Percentiles rank a stretch among this genome's conserved stretches.
Evolutionary conservation across 1,140 invertebrate genomes (phyloP).

Genomic region (Diploscapter pachys): DNA sequence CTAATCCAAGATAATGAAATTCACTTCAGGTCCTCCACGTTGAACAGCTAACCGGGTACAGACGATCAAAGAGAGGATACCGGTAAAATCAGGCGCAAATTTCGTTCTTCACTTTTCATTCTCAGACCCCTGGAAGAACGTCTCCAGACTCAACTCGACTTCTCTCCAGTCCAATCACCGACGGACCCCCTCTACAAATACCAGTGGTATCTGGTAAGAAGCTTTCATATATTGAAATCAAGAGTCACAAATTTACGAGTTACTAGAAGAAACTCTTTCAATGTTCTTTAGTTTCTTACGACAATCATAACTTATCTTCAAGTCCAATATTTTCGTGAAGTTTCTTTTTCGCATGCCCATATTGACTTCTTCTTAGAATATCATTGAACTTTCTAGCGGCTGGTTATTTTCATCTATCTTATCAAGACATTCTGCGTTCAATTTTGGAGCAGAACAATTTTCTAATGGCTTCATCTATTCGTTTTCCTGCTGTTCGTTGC

Average conservation of each 20-base stretch:
- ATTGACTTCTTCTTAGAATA: background rate
- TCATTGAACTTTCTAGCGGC: background rate
- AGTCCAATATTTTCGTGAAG: constrained; percentile 7
- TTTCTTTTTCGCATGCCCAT: background rate
- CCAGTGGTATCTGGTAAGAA: constrained; percentile 58
- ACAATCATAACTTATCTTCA: background rate
- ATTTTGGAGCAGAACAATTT: no score
- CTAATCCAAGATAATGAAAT: background rate
- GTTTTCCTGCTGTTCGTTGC: no score
- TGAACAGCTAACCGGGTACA: constrained; percentile 57
- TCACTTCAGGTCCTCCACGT: constrained; percentile 51
- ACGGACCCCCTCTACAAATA: constrained; percentile 53
- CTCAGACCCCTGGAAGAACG: constrained; percentile 50
- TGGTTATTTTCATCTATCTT: no score
- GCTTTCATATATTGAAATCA: background rate
- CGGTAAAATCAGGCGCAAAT: constrained; percentile 26
- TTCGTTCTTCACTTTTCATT: constrained; percentile 10
- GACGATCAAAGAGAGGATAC: constrained; percentile 53
- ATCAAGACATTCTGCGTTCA: no score
- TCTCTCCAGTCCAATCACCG: constrained; percentile 56
- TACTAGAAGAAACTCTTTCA: background rate
- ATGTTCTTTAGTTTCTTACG: background rate
- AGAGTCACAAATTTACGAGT: background rate
- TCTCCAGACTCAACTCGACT: constrained; percentile 57
- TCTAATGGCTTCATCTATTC: no score